Percentiles rank a stretch among this genome's conserved stretches.
phyloP scores from a whole-genome alignment of 2,797 vertebrate genomes.

The Aulostomus chinensis region DNA sequence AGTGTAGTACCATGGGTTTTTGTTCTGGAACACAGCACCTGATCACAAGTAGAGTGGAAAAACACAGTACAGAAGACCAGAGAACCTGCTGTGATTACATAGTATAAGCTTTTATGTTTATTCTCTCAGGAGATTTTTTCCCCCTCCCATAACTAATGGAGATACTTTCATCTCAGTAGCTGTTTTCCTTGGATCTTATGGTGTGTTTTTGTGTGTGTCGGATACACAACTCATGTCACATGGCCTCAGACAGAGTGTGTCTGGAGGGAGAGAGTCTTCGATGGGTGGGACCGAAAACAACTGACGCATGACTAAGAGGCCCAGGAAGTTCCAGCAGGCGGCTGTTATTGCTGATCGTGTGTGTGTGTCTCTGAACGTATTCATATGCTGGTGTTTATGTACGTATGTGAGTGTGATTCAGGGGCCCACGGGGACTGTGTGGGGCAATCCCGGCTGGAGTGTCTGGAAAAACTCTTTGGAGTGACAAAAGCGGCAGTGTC shows the following conservation, averaged over 20 bases:
- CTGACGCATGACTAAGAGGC: slow-evolving; percentile 76
- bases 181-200: slow-evolving; percentile 25
- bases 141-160: slow-evolving; percentile 23
- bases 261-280: slow-evolving; percentile 59
- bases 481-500: slow-evolving; percentile 67
- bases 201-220: slow-evolving; percentile 1
- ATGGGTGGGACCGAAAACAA: slow-evolving; percentile 73
- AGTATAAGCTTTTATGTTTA: slow-evolving; percentile 11
- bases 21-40: slow-evolving; percentile 34
- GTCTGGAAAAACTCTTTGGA: slow-evolving; percentile 66
- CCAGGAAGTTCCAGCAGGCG: slow-evolving; percentile 69
- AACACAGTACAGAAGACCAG: slow-evolving; percentile 35
- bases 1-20: slow-evolving; percentile 28
- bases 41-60: slow-evolving; percentile 49
- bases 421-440: slow-evolving; percentile 57
- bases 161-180: slow-evolving; percentile 15
- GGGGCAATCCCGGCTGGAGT: slow-evolving; percentile 65
- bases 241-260: slow-evolving; percentile 53
- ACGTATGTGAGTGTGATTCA: slow-evolving; percentile 41
- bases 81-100: slow-evolving; percentile 45
- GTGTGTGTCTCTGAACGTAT: slow-evolving; percentile 42
- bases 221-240: slow-evolving; percentile 56
- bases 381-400: slow-evolving; percentile 24
- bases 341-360: slow-evolving; percentile 68
- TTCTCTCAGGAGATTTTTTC: slow-evolving; percentile 22